Conservation (phyloP, 2,888 invertebrate genomes). For the Ceratothoa steindachneri region DNA sequence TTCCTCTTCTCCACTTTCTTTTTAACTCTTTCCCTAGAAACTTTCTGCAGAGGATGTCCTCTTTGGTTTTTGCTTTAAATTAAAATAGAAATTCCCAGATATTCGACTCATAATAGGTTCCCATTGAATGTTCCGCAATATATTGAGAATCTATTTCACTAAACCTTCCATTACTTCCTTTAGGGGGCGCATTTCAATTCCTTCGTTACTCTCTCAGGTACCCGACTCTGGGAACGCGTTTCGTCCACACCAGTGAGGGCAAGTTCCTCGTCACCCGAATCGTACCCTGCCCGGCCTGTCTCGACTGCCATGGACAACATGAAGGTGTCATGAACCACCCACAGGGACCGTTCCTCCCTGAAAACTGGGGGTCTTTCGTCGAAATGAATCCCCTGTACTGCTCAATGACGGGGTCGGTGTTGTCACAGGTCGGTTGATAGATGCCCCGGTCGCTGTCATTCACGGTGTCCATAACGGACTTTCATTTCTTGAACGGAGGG, state of each 20-base stretch:
- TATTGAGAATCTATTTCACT: too few relatives aligned
- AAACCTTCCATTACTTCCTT: too few relatives aligned
- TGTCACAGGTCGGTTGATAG: conserved; percentile 26
- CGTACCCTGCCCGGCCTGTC: conserved; percentile 85
- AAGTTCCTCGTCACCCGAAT: conserved; percentile 87
- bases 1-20: too few relatives aligned
- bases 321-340: conserved; percentile 39
- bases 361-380: conserved; percentile 46
- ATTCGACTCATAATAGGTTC: too few relatives aligned
- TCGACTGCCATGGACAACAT: conserved; percentile 53
- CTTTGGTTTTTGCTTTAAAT: too few relatives aligned
- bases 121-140: too few relatives aligned
- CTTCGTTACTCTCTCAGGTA: too few relatives aligned
- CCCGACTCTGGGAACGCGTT: conserved; percentile 70
- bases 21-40: too few relatives aligned
- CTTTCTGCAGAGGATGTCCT: too few relatives aligned
- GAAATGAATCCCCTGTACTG: conserved; percentile 47
- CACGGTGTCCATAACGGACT: background rate
- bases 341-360: conserved; percentile 37
- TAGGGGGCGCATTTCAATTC: too few relatives aligned
- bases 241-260: conserved; percentile 95
- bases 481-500: background rate
- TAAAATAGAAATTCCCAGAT: too few relatives aligned
- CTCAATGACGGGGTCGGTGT: conserved; percentile 46
- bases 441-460: background rate